A percentile compares a stretch with the other conserved stretches of the same genome.
Conservation (phyloP, 1,140 invertebrate species). For the Zaprionus camerounensis region DNA sequence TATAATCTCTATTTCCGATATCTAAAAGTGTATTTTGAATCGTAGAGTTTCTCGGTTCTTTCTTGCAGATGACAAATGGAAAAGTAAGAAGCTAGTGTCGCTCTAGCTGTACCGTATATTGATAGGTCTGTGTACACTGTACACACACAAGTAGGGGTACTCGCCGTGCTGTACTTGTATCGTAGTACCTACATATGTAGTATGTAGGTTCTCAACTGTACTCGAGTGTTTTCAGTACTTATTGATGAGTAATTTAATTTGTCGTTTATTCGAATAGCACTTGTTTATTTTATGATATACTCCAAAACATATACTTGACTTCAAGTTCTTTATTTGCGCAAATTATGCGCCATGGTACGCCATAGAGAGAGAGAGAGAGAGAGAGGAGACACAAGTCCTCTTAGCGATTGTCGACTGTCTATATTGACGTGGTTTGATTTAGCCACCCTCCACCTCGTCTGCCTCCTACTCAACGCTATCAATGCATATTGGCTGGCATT, state of each 20-base stretch:
- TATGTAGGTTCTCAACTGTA: neutral
- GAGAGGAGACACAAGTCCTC: neutral
- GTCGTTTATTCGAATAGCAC: conserved; percentile 82
- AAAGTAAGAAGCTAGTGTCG: conserved; percentile 22
- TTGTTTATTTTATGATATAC: conserved; percentile 81
- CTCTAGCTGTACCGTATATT: conserved; percentile 22
- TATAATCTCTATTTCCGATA: neutral
- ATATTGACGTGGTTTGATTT: conserved; percentile 21
- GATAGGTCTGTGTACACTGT: conserved; percentile 17
- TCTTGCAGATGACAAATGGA: conserved; percentile 25
- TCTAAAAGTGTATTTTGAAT: neutral
- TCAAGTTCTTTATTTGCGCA: conserved; percentile 75
- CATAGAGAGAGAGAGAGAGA: neutral
- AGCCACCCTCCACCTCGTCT: neutral
- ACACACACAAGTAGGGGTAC: neutral
- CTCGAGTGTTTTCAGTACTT: conserved; percentile 42
- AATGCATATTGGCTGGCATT: neutral
- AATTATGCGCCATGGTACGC: conserved; percentile 29
- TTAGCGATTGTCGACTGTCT: conserved; percentile 21
- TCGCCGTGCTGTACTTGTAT: neutral
- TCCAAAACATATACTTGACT: conserved; percentile 78
- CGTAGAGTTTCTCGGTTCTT: neutral
- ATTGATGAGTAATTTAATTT: conserved; percentile 81
- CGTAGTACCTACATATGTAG: neutral
- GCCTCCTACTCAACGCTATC: neutral